Evolutionary conservation across 2,888 invertebrate genomes (phyloP).

Genomic region (Protula sp.): DNA sequence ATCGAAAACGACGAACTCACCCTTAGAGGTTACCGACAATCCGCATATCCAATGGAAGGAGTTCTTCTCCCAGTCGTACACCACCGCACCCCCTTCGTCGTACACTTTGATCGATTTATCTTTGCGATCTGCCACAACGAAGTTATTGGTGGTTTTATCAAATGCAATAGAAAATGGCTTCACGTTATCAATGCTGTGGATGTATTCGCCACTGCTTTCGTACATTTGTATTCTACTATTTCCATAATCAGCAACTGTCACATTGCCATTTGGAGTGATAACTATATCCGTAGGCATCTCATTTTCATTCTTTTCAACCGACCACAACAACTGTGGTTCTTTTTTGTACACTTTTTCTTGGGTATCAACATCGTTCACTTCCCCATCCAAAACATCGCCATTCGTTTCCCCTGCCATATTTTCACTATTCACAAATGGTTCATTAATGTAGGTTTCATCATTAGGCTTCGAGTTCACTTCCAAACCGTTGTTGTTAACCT

Average conservation of each 20-base stretch:
- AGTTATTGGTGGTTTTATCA: slow-evolving; percentile 1
- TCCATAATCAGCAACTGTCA: slow-evolving; percentile 20
- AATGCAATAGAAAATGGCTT: slow-evolving; percentile 17
- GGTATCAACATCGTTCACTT: no score
- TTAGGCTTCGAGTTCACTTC: no score
- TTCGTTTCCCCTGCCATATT: no score
- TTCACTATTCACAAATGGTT: no score
- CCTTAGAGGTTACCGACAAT: slow-evolving; percentile 6
- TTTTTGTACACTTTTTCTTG: neutral
- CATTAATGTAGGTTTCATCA: no score
- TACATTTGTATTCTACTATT: slow-evolving; percentile 14
- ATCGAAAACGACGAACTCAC: slow-evolving; percentile 16
- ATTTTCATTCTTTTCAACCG: slow-evolving; percentile 9
- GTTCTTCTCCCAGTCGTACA: slow-evolving; percentile 13
- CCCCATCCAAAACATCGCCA: no score
- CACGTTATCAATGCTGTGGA: slow-evolving; percentile 12
- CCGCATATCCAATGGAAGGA: slow-evolving; percentile 20
- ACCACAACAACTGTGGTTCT: neutral
- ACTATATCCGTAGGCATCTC: slow-evolving; percentile 17
- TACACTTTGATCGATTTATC: slow-evolving; percentile 15
- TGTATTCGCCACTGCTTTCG: slow-evolving; percentile 11
- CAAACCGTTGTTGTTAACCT: no score
- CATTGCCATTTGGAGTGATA: slow-evolving; percentile 8
- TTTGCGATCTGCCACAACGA: slow-evolving; percentile 18
- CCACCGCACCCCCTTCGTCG: slow-evolving; percentile 16